phyloP scores from a whole-genome alignment of 2,888 invertebrate species.

The Micoletzkya japonica region DNA sequence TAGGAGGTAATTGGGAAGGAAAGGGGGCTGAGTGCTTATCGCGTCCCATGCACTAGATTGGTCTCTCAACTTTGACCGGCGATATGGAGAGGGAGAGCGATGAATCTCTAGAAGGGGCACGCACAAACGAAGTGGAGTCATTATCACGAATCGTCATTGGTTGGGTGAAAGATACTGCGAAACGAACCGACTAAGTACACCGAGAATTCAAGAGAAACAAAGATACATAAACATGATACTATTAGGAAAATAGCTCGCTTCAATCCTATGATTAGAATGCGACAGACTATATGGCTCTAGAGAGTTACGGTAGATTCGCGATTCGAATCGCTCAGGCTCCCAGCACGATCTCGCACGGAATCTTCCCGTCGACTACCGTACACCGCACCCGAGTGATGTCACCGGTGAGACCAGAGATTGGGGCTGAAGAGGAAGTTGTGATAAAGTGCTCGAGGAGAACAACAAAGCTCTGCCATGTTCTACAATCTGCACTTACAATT shows the following conservation, averaged over 20 bases:
- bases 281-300: background rate
- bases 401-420: constrained; percentile 14
- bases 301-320: background rate
- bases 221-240: too few species aligned
- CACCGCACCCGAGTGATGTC: constrained; percentile 16
- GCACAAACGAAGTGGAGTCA: too few species aligned
- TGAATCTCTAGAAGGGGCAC: too few species aligned
- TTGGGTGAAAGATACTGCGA: too few species aligned
- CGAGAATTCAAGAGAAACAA: too few species aligned
- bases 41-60: too few species aligned
- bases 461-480: background rate
- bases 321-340: background rate
- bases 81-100: background rate
- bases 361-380: background rate
- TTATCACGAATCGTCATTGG: too few species aligned
- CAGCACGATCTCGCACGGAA: constrained; percentile 19
- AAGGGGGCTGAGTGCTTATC: background rate
- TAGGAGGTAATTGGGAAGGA: background rate
- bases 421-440: constrained; percentile 13
- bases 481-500: background rate
- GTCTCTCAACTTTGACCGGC: background rate
- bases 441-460: background rate
- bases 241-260: too few species aligned
- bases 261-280: too few species aligned
- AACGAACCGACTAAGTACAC: too few species aligned